Base-by-base conservation (phyloP, 1,140 invertebrate species). In the Achroia grisella region DNA sequence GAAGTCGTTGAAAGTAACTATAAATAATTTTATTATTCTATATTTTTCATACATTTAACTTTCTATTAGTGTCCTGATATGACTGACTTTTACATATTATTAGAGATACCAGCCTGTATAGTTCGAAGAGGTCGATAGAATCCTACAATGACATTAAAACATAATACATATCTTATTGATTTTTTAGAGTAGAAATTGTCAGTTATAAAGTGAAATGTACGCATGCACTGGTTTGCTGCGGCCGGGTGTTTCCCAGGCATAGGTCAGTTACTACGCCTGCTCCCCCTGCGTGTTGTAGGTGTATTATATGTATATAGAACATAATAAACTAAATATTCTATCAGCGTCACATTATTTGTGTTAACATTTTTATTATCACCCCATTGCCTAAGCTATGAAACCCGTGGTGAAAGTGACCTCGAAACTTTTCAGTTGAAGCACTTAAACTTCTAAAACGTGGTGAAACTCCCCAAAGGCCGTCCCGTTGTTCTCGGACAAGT, bases 231-330 rank as follows among this genome's bases (percentile, higher is more conserved):
- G 11, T 13, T 43, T 31, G 34, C 33, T 32, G 44, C 34, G 57
- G 50, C 47, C 34, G 56, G 55, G 51, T 39, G 41, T 56, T 56
- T 58, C 56, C 58, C 55, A 39, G 56, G 50, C 58, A 64, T 73
- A 75, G 74, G 71, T 75, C 67, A 75, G 74, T 75, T 65, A 69
- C 56, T 49, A 47, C 10, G 51, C 55, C 48, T 17, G 49, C 47
- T 28, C 53, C 46, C 11, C 42, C 11, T 44, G 36, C 30, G 39
- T 46, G 44, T 39, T 12, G 32, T 15, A 17, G 35, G 2, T 17
- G 6, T 37, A 15, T 37, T 17, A 12, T 12, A 37, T 15, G 17
- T 15, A 10, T 15, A 37, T 37, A 37, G 14, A 12, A 14, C 14
- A 35, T 37, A 37, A 3, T 15, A 6, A 37, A 10, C 1, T 17